Evolutionary conservation across 2,888 invertebrate genomes (phyloP), one percentile per base, ranked within the genome.

Genomic region (Athetis lepigone): DNA sequence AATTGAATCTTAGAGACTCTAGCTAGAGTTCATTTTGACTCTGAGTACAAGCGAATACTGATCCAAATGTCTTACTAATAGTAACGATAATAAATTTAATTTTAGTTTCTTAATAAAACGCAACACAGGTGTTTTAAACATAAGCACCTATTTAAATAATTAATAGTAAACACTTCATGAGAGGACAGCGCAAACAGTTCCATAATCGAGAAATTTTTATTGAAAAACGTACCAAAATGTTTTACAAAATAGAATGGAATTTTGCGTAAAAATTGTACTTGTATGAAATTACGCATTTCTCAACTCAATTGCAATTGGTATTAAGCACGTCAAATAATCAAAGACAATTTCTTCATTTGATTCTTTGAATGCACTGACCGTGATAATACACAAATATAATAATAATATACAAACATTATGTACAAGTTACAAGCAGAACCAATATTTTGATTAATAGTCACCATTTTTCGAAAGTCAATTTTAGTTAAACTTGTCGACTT

Each of bases 1-100:
- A 67, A 61, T 61, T 70, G 77, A 77, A 62, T 70, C 79, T 79
- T 79, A 75, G 9, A 76, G 76, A 79, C 51, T 45, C 66, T 9
- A 37, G 70, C 79, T 66, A 61, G 61, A 75, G 79, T 64, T n/a
- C 18, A 43, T 54, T 42, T 65, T 52, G 51, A 68, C 77, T 73
- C 73, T 47, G 57, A 60, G 52, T 40, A 47, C 43, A 78, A 70
- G 76, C 71, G 43, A 70, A 75, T 75, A 74, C 75, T 67, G 75
- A 62, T 68, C 50, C 55, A 61, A 43, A 52, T 64, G 58, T 57
- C 43, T 40, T 52, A 18, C 11, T 50, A 50, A 49, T 29, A 70
- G 42, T 75, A 55, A 51, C 19, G 67, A 74, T 67, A 49, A 8
- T 25, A n/a, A 19, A 27, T 43, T 67, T 21, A 0, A 18, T 19